These are phyloP conservation scores for Amazona vittata DNA, from an alignment of 2,113 vertebrate species.

Conservation along the genomic window DNA sequence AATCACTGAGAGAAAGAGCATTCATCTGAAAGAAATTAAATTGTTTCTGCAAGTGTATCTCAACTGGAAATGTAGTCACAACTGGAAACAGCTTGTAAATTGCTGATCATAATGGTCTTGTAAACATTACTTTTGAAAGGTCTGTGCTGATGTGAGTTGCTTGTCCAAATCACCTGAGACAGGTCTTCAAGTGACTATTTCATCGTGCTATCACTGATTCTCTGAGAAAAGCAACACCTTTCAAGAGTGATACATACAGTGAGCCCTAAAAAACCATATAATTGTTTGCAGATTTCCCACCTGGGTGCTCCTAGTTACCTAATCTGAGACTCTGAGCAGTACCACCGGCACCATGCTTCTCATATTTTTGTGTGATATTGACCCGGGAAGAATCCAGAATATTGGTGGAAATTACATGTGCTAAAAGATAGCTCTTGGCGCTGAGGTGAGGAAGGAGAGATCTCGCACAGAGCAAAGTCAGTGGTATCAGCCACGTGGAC, in stretches of 20 bases:
- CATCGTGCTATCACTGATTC: neutral
- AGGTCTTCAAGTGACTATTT: neutral
- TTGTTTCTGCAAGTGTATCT: constrained; percentile 35
- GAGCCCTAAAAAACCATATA: neutral
- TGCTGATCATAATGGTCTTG: neutral
- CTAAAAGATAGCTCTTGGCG: neutral
- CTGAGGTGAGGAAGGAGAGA: neutral
- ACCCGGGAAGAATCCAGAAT: constrained; percentile 33
- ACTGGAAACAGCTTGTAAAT: constrained; percentile 42
- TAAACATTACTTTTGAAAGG: neutral
- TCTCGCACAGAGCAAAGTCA: constrained; percentile 23
- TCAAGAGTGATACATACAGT: neutral
- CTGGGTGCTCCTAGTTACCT: neutral
- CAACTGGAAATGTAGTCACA: constrained; percentile 39
- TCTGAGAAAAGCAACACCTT: neutral
- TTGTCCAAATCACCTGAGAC: neutral
- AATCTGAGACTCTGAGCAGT: neutral
- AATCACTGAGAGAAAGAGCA: neutral
- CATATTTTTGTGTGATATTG: neutral
- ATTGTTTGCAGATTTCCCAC: neutral
- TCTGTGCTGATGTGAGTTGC: neutral
- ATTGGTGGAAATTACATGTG: constrained; percentile 5
- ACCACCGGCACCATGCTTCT: neutral
- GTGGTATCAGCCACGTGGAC: constrained; percentile 5
- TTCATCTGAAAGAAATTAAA: constrained; percentile 52